Base-by-base conservation (phyloP, 2,113 vertebrate species). In the Herpetotheres cachinnans region DNA sequence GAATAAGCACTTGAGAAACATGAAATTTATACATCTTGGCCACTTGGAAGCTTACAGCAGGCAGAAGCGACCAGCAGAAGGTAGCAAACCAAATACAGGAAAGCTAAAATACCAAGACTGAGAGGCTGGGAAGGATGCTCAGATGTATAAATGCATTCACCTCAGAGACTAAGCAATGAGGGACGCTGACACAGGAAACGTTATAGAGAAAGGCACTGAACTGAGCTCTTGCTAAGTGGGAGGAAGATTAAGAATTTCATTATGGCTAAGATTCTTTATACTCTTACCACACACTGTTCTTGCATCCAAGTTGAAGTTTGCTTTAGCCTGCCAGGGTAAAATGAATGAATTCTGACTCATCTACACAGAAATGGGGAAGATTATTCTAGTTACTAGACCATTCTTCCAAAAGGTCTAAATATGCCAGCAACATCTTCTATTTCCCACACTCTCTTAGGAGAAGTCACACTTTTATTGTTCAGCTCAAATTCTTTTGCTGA, bases 391-490 rank as follows among this genome's bases (percentile, higher is more conserved):
- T 79, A 96, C 66, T 40, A 77, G 49, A 32, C 16, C 40, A 46
- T 66, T 93, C 52, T 94, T 94, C 46, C 90, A 67, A 69, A 90
- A 74, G 76, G 66, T 67, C 79, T 62, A 89, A 73, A 90, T 49
- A 92, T 32, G 61, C 44, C 56, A 72, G 11, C 8, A 10, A 87
- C 56, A 90, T 27, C 77, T 93, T 95, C 72, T 44, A 81, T 77
- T 96, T 97, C 70, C 40, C 72, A 80, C 63, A 50, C 8, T 56
- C 66, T 95, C 86, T 71, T 66, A 89, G 62, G 73, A 97, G 94
- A 97, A 88, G 61, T 72, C 83, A 93, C 44, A 62, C 80, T 55
- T 76, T 40, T 7, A 56, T 40, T 19, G 58, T 58, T 89, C 59
- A 54, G 54, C 78, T 76, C 30, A 89, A 71, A 83, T n/a, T 42